phyloP scores from a whole-genome alignment of 2,113 vertebrate genomes.

The Dinomys branickii region DNA sequence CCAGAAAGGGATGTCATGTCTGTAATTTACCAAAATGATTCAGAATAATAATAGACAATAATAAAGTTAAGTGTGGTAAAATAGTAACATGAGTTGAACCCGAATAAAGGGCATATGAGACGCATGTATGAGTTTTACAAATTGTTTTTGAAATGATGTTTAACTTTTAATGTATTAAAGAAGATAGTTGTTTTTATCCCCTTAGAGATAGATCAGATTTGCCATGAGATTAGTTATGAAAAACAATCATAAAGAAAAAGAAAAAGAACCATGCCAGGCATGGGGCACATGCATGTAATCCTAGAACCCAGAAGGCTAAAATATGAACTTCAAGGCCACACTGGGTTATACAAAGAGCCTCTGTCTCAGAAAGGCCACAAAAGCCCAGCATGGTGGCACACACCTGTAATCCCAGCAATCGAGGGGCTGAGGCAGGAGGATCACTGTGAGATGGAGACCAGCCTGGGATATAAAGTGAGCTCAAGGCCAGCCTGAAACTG shows the following conservation, averaged over 20 bases:
- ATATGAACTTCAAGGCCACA: neutral
- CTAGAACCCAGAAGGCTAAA: neutral
- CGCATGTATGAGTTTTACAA: neutral
- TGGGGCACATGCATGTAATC: neutral
- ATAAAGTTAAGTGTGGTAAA: neutral
- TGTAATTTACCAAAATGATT: conserved; percentile 45
- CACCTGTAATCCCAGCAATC: neutral
- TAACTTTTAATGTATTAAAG: conserved; percentile 9
- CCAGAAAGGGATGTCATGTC: neutral
- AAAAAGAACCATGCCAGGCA: neutral
- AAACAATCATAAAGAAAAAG: neutral
- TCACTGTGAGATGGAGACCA: no score
- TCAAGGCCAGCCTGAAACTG: no score
- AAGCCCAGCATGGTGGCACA: neutral
- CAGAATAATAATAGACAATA: neutral
- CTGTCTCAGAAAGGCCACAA: neutral
- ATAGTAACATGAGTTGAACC: neutral
- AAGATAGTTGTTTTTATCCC: conserved; percentile 3
- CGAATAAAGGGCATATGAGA: neutral
- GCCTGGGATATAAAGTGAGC: no score
- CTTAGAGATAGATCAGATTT: neutral
- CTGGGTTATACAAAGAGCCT: neutral
- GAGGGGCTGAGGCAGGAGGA: neutral
- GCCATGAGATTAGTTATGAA: neutral
- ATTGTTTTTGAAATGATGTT: neutral